A percentile compares a stretch with the other conserved stretches of the same genome.
Conservation (phyloP, 2,113 vertebrate species). For the Hipposideros armiger region DNA sequence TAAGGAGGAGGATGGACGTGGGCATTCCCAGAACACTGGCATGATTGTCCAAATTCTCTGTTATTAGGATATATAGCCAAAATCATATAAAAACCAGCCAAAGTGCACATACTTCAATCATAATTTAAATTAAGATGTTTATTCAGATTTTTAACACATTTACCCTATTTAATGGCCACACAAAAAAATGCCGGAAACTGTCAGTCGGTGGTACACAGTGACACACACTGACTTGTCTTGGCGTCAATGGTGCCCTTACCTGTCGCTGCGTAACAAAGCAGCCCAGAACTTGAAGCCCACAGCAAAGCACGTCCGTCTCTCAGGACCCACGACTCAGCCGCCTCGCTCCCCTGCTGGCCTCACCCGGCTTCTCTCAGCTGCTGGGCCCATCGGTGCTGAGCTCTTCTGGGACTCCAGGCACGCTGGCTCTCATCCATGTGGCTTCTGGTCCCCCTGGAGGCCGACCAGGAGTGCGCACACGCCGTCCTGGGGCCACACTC, state of each 20-base stretch:
- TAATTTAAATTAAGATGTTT: background rate
- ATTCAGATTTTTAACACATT: background rate
- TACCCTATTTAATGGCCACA: background rate
- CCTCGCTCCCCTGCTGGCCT: accelerated
- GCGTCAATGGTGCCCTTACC: accelerated
- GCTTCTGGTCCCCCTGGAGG: background rate
- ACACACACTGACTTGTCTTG: background rate
- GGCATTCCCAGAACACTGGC: background rate
- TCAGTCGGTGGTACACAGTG: accelerated
- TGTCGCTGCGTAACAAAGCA: too few relatives aligned
- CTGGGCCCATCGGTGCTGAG: background rate
- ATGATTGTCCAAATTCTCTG: background rate
- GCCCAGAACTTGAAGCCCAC: background rate
- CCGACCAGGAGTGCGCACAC: accelerated
- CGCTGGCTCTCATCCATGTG: background rate
- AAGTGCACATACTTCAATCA: background rate
- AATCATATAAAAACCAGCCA: background rate
- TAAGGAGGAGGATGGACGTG: background rate
- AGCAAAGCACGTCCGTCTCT: accelerated
- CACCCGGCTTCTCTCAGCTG: too few relatives aligned
- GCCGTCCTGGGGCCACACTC: background rate
- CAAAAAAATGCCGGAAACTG: background rate
- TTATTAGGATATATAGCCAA: background rate
- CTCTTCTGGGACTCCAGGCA: background rate
- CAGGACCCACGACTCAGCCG: accelerated